Evolutionary conservation across 2,888 invertebrate species (phyloP), one percentile per base, ranked within the genome.

Genomic region (Lasioglossum leucozonium): DNA sequence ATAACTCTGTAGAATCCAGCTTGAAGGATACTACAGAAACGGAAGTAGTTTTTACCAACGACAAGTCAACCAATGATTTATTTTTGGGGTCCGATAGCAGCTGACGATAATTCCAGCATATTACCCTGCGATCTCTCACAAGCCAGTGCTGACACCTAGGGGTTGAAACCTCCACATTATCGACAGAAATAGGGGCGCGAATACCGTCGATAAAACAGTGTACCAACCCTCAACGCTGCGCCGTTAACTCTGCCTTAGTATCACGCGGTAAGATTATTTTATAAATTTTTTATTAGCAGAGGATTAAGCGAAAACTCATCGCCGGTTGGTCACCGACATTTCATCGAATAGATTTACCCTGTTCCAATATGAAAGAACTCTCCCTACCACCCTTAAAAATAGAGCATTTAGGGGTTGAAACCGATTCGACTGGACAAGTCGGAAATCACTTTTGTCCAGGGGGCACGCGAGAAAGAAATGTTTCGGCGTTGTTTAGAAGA

Each of bases 121-220:
- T 67, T 67, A 67, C 67, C 40, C 67, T 65, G 10, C n/a, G n/a
- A 13, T 37, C n/a, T n/a, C 2, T 2, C 0, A 18, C 34, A 22
- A 37, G 47, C 11, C 40, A 72, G 55, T 77, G 71, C 77, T 77
- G 85, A 80, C 85, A 84, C 80, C 85, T 86, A 18, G 44, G 47
- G 22, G 65, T 26, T 67, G 11, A 6, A 71, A 26, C 6, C 0
- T 1, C 2, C 40, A 42, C 10, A 16, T 0, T 4, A 16, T 26
- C 8, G n/a, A 1, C 1, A 0, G 8, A 67, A 65, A 74, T 40
- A 74, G 62, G 85, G 79, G 77, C 82, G 18, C 11, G 67, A 47
- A 16, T 40, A 51, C 72, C 0, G 79, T 44, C 86, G 85, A 62
- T 79, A 86, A 86, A 75, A 26, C 0, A 34, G 44, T 42, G 26